Conservation (phyloP, 2,888 invertebrate species). For the Clepsis dumicolana region DNA sequence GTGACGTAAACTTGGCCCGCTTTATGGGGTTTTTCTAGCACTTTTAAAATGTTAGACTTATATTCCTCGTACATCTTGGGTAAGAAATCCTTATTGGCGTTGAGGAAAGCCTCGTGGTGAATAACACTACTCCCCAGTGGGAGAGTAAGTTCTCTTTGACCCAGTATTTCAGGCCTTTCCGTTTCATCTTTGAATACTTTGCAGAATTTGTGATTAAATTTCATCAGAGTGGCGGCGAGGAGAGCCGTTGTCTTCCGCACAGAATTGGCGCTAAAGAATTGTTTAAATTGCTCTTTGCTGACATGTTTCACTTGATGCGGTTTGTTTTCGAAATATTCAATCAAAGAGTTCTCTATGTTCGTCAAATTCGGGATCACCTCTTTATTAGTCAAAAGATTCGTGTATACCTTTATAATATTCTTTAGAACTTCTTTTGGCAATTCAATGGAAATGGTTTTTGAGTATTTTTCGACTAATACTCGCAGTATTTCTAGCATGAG, state of each 20-base stretch:
- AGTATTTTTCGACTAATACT: constrained; percentile 78
- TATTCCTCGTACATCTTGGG: constrained; percentile 85
- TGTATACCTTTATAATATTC: constrained; percentile 75
- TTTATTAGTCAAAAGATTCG: constrained; percentile 70
- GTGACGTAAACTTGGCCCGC: constrained; percentile 88
- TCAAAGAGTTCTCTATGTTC: constrained; percentile 83
- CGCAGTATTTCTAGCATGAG: constrained; percentile 82
- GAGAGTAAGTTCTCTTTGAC: constrained; percentile 88
- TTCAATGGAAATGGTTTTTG: constrained; percentile 63
- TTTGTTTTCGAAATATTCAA: constrained; percentile 86
- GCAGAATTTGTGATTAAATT: constrained; percentile 79
- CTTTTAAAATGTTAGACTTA: constrained; percentile 87
- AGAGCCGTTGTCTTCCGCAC: constrained; percentile 85
- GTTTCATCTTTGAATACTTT: constrained; percentile 79
- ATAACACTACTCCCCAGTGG: constrained; percentile 85
- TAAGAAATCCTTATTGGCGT: constrained; percentile 78
- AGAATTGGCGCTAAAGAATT: constrained; percentile 81
- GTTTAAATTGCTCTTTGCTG: constrained; percentile 81
- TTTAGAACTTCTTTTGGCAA: constrained; percentile 67
- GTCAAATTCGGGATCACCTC: constrained; percentile 78
- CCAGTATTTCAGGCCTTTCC: constrained; percentile 72
- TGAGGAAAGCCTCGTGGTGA: constrained; percentile 69
- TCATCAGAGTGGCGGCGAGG: constrained; percentile 86
- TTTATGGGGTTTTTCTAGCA: constrained; percentile 90
- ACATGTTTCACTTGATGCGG: constrained; percentile 86